Evolutionary conservation across 2,797 vertebrate species (phyloP).

Genomic region (Darevskia nairensis): DNA sequence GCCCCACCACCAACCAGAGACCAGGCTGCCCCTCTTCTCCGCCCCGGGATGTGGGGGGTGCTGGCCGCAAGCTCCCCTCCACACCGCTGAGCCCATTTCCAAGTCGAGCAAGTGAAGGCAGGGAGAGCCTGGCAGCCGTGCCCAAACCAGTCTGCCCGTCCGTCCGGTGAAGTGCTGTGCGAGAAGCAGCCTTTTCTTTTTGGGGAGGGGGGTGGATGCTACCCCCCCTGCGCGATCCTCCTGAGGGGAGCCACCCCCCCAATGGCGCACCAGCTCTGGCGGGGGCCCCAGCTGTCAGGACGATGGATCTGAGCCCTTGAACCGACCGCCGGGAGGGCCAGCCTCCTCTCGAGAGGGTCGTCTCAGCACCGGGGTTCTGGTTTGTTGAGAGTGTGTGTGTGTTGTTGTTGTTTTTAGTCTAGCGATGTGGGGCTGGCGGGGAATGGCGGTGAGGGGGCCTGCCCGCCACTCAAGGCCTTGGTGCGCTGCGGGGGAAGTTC

Average conservation of each 20-base stretch:
- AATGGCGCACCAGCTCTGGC: too few species aligned
- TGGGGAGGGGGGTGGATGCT: not conserved
- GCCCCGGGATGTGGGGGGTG: not conserved
- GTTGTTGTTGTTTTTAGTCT: not conserved
- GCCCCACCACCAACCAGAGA: not conserved
- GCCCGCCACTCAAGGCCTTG: not conserved
- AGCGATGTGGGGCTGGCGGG: not conserved
- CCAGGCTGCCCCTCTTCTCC: not conserved
- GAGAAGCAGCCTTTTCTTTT: too few species aligned
- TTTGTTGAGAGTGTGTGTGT: not conserved
- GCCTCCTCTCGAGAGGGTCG: not conserved
- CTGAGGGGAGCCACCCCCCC: not conserved
- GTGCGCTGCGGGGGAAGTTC: too few species aligned
- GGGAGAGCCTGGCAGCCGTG: too few species aligned
- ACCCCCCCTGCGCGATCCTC: too few species aligned
- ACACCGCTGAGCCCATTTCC: not conserved
- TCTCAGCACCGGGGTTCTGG: not conserved
- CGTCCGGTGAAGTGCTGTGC: not conserved
- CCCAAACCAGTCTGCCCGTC: too few species aligned
- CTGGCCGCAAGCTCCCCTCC: not conserved
- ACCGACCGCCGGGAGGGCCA: constrained; percentile 4
- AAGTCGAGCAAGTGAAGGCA: not conserved
- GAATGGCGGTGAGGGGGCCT: not conserved
- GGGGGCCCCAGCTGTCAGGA: not conserved
- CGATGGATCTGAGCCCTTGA: not conserved